Conservation (phyloP, 2,888 invertebrate species). For the Caenorhabditis afra region DNA sequence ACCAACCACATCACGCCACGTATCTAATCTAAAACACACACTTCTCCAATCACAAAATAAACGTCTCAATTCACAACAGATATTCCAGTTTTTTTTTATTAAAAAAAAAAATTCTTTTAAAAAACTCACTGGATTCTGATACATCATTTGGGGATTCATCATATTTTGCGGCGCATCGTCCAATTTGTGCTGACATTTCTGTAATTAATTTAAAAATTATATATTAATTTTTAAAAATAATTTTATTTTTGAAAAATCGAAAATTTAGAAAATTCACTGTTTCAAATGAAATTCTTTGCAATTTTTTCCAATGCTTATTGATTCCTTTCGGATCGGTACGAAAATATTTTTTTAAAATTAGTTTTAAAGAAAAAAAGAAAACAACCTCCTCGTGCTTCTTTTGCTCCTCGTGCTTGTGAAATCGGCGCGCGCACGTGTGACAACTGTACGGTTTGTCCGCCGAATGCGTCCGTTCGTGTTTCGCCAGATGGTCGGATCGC, state of each 20-base stretch:
- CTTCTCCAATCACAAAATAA: conserved; percentile 10
- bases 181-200: conserved; percentile 53
- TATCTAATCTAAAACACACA: too few species aligned
- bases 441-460: conserved; percentile 55
- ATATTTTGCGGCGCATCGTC: conserved; percentile 21
- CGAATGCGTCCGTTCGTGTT: conserved; percentile 57
- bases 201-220: conserved; percentile 1
- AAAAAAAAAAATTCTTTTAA: neutral
- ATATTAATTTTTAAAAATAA: neutral
- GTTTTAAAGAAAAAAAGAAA: too few species aligned
- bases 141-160: conserved; percentile 24
- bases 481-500: conserved; percentile 57
- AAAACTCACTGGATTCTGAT: conserved; percentile 43
- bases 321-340: too few species aligned
- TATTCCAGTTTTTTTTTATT: neutral
- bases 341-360: too few species aligned
- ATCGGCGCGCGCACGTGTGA: conserved; percentile 43
- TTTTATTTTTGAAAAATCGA: neutral
- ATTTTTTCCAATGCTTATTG: too few species aligned
- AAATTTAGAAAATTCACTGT: neutral
- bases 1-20: too few species aligned
- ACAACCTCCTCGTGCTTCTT: conserved; percentile 59
- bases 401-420: conserved; percentile 56
- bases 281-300: neutral
- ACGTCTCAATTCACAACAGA: neutral